Evolutionary conservation across 2,797 vertebrate genomes (phyloP).

Genomic region (Notoglanidium macrostoma): DNA sequence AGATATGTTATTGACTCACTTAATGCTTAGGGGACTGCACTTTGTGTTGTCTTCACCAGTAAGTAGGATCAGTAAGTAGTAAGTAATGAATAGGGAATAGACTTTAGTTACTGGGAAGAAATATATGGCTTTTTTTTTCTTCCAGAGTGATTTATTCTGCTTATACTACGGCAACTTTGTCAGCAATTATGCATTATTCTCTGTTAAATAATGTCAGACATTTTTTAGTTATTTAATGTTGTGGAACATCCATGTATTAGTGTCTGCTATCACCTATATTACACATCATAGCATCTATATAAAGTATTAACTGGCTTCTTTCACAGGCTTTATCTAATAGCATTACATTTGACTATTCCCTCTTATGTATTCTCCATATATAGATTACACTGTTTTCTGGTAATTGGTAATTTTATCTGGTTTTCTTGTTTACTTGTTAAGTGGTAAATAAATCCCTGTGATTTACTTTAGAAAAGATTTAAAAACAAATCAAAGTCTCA

Average conservation of each 20-base stretch:
- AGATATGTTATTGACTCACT: background rate
- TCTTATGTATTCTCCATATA: background rate
- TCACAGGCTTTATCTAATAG: background rate
- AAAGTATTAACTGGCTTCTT: background rate
- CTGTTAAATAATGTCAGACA: background rate
- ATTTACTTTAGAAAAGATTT: background rate
- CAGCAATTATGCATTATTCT: background rate
- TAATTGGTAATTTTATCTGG: too few relatives aligned
- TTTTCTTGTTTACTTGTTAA: too few relatives aligned
- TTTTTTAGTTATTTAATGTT: background rate
- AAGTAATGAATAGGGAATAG: background rate
- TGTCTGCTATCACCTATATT: background rate
- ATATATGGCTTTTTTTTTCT: background rate
- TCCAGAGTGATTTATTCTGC: background rate
- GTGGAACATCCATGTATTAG: background rate
- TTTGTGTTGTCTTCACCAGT: background rate
- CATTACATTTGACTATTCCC: background rate
- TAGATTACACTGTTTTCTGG: background rate
- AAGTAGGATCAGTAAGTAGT: background rate
- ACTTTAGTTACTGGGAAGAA: background rate
- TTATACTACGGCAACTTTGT: background rate
- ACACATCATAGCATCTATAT: background rate
- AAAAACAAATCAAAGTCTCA: background rate
- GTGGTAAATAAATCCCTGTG: background rate
- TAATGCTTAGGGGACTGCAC: background rate